Evolutionary conservation across 2,113 vertebrate genomes (phyloP).

Genomic region (Nipponia nippon): DNA sequence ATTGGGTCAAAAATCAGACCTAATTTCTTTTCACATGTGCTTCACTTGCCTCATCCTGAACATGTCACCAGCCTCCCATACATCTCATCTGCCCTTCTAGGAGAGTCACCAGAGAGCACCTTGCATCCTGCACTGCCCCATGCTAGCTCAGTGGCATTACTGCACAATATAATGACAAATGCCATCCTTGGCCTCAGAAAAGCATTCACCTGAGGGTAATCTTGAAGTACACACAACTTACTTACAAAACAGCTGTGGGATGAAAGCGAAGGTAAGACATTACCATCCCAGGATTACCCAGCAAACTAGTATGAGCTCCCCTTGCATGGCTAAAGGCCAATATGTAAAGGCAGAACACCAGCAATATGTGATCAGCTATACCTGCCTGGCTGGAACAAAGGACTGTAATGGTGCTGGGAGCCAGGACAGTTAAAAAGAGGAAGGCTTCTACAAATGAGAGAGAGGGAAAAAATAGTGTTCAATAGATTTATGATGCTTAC

Average conservation of each 20-base stretch:
- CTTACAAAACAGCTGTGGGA: not conserved
- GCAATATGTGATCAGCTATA: not conserved
- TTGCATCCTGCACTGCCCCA: rapidly evolving
- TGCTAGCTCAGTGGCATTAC: rapidly evolving
- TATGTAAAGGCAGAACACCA: not conserved
- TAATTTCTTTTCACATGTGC: not conserved
- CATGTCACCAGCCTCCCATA: not conserved
- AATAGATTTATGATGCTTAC: not conserved
- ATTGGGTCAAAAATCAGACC: not conserved
- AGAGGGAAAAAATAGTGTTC: rapidly evolving
- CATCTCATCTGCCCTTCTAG: not conserved
- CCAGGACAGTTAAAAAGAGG: not conserved
- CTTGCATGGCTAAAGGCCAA: not conserved
- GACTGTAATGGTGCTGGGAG: not conserved
- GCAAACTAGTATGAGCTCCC: not conserved
- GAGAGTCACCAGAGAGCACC: not conserved
- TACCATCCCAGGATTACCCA: not conserved
- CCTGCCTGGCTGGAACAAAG: not conserved
- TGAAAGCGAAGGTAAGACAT: not conserved
- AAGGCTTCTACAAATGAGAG: not conserved
- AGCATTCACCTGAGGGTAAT: rapidly evolving
- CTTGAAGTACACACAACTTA: not conserved
- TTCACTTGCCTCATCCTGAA: not conserved
- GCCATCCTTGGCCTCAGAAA: not conserved
- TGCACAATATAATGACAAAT: not conserved